Evolutionary conservation across 1,140 invertebrate species (phyloP), one percentile per base, ranked within the genome.

Genomic region (Cataglyphis hispanica): DNA sequence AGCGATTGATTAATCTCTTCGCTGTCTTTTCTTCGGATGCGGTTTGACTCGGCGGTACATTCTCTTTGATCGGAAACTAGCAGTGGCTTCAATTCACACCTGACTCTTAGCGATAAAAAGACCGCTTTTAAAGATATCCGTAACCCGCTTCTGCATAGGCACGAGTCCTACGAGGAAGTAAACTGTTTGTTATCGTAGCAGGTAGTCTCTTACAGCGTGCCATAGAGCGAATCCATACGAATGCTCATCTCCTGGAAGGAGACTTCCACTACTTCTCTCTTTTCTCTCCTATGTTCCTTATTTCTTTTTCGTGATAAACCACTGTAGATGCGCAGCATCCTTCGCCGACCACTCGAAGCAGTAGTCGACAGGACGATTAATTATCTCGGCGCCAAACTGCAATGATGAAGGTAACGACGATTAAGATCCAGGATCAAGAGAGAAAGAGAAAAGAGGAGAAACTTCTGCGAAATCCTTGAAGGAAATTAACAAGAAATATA

Each of bases 21-120:
- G 3, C 53, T 22, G 75, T 66, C 25, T 84, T 53, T 53, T 70
- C 56, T 22, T 34, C n/a, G 27, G 46, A 67, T 10, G 76, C 61
- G 85, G 58, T 22, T 78, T 40, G 19, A 10, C 25, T 70, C 61
- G 75, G 77, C 81, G 60, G 66, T 34, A 34, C 22, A 53, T 60
- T 61, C 25, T 43, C 84, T 92, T 92, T 89, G 88, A 91, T 88
- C 89, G 56, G 3, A 75, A 76, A 27, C 34, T 84, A 86, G 74
- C 84, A 76, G 84, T 87, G 89, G 90, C 75, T 77, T 87, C 86
- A 89, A 93, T 94, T 93, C 91, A 93, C 92, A 93, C 93, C 91
- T 92, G 91, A 91, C 88, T 91, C 86, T 86, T 56, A 72, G 67
- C 87, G 93, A 94, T 93, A 93, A 93, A 93, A 85, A 50, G 16